These are phyloP conservation scores for Stictocephala bisonia DNA, from an alignment of 2,888 invertebrate genomes.

Conservation along the genomic window DNA sequence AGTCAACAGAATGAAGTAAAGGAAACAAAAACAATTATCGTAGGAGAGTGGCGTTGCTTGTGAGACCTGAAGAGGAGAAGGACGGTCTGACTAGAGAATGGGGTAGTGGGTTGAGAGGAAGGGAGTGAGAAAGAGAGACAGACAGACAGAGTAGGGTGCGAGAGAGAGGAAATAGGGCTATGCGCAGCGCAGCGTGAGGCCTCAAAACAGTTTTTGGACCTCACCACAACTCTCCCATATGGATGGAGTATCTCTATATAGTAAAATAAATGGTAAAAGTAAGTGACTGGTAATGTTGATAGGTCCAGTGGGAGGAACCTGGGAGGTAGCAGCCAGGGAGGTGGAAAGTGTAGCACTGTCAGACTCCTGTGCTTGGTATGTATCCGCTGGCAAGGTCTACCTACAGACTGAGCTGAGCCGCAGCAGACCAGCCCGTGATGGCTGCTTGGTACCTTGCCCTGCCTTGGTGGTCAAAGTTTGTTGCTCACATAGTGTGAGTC, in stretches of 20 bases:
- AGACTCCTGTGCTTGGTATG: constrained; percentile 64
- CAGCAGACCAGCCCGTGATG: neutral
- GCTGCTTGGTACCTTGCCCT: constrained; percentile 47
- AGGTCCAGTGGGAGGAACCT: constrained; percentile 59
- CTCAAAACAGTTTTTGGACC: too few species aligned
- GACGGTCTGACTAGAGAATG: too few species aligned
- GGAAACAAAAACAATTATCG: too few species aligned
- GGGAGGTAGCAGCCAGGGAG: constrained; percentile 64
- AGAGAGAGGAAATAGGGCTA: too few species aligned
- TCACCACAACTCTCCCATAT: too few species aligned
- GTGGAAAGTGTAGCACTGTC: constrained; percentile 64
- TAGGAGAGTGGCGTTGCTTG: too few species aligned
- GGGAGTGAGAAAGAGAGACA: too few species aligned
- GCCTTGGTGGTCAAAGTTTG: constrained; percentile 48
- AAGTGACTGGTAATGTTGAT: neutral
- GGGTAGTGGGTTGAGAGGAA: too few species aligned
- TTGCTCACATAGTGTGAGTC: constrained; percentile 50
- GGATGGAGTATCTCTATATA: neutral
- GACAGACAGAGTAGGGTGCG: too few species aligned
- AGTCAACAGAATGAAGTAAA: too few species aligned
- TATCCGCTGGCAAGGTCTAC: constrained; percentile 61
- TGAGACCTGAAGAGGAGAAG: too few species aligned
- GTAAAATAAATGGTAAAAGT: neutral
- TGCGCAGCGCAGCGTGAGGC: too few species aligned
- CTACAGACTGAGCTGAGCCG: constrained; percentile 51